Conservation (phyloP, 2,113 vertebrate genomes). For the Podiceps cristatus region DNA sequence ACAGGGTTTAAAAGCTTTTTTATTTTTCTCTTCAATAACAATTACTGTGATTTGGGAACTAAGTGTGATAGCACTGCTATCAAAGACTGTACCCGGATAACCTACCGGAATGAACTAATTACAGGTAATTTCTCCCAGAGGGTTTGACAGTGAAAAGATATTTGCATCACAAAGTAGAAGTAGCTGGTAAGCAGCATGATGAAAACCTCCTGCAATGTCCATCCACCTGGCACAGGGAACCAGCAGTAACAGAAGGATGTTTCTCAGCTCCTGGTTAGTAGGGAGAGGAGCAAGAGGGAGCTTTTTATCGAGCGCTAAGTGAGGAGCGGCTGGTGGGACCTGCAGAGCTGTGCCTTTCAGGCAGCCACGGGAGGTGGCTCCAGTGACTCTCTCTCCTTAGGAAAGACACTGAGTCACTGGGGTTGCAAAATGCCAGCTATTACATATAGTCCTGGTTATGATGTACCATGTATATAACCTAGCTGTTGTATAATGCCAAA, state of each 20-base stretch:
- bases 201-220: conserved; percentile 23
- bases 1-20: not conserved
- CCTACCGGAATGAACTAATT: not conserved
- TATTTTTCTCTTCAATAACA: not conserved
- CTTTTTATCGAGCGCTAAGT: conserved; percentile 55
- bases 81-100: not conserved
- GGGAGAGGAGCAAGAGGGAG: conserved; percentile 64
- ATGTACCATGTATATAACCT: not conserved
- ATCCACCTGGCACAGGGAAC: not conserved
- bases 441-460: not conserved
- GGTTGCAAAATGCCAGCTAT: conserved; percentile 46
- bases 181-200: conserved; percentile 25
- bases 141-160: not conserved
- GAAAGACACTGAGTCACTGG: conserved; percentile 33
- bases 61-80: not conserved
- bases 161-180: not conserved
- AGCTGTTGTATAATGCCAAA: not conserved
- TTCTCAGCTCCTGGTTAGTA: conserved; percentile 18
- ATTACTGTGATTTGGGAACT: not conserved
- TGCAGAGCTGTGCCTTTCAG: conserved; percentile 12
- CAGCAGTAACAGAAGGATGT: conserved; percentile 34
- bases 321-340: conserved; percentile 64
- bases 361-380: conserved; percentile 33
- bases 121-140: not conserved
- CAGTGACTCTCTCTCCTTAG: conserved; percentile 45